Evolutionary conservation across 2,113 vertebrate genomes (phyloP), one percentile per base, ranked within the genome.

Genomic region (Grammomys dolichurus): DNA sequence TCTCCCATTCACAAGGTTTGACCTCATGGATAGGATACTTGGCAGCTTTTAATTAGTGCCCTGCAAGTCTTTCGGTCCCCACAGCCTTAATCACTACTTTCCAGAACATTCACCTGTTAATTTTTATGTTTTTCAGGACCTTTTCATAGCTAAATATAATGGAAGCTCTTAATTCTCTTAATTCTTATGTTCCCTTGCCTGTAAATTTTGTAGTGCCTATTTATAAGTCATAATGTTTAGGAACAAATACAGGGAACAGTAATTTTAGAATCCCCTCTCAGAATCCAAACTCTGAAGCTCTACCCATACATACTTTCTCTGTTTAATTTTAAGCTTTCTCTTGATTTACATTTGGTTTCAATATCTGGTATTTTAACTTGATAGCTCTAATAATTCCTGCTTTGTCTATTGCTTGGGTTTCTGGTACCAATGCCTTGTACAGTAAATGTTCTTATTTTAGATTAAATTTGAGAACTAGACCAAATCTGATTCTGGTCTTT

Each of bases 21-120:
- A 96, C 93, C 78, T 89, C 43, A 28, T 17, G 75, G 31, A 91
- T 20, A 91, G 75, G 96, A 63, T 89, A 91, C 73, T 96, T 97
- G 94, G 84, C 78, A 97, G 69, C 87, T 93, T 96, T 96, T 96
- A 98, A 96, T 96, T 97, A 93, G 73, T 87, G 63, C 26, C 95
- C 87, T 93, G 46, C 11, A 95, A 89, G 56, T 54, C 72, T 95
- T 96, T 85, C 73, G 78, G 69, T 26, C 48, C 85, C 87, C 14
- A 94, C 33, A 89, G 48, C 33, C 77, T 82, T 97, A 97, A 96
- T 96, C 77, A 97, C 46, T 48, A 40, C 91, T 96, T 97, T 94
- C 81, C 77, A 96, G 46, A 65, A 97, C 56, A 94, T 93, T 96
- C 91, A 95, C 84, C 87, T 97, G 56, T 80, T 97, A n/a, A 28